Evolutionary conservation across 2,113 vertebrate species (phyloP).

Genomic region (Oenanthe melanoleuca): DNA sequence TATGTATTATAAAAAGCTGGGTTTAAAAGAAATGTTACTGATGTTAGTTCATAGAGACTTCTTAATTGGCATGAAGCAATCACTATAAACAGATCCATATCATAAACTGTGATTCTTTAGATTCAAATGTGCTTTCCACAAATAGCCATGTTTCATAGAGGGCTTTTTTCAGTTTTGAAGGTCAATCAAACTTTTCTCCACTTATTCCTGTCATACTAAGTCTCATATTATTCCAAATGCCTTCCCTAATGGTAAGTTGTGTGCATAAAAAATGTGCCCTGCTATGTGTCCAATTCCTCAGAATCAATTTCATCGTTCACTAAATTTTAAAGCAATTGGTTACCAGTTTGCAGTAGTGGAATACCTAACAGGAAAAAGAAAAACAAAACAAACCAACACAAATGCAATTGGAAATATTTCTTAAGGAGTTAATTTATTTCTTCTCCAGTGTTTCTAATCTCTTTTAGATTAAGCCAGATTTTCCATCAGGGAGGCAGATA

Average conservation of each 20-base stretch:
- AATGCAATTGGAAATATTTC: not conserved
- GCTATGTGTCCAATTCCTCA: not conserved
- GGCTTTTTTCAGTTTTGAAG: not conserved
- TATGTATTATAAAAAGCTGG: not conserved
- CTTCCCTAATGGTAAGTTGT: fast-evolving
- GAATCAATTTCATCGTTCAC: not conserved
- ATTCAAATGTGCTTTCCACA: not conserved
- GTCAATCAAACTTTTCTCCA: not conserved
- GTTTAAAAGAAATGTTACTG: not conserved
- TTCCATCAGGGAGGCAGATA: not conserved
- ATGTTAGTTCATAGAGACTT: not conserved
- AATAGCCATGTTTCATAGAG: fast-evolving
- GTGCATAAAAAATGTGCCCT: not conserved
- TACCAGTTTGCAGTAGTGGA: not conserved
- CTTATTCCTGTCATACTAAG: not conserved
- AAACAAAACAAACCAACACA: not conserved
- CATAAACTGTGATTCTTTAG: not conserved
- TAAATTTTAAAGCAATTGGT: not conserved
- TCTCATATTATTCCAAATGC: not conserved
- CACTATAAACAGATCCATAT: not conserved
- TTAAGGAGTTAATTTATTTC: not conserved
- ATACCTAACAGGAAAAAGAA: not conserved
- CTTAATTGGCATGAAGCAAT: not conserved
- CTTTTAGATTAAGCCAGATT: not conserved
- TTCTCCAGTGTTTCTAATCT: not conserved